phyloP scores from a whole-genome alignment of 1,140 invertebrate species.

The Drosophila lowei region DNA sequence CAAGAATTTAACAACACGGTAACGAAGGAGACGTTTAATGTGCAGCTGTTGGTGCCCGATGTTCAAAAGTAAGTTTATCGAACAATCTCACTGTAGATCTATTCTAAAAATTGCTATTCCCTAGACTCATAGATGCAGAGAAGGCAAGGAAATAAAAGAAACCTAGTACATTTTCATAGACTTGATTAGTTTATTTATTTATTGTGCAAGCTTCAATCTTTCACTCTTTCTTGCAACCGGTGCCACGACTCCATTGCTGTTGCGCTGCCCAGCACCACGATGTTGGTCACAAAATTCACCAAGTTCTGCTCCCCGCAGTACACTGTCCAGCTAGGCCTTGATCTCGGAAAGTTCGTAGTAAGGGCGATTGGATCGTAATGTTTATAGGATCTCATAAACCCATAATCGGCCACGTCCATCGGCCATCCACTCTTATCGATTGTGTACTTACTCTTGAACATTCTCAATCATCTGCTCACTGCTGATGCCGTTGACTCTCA shows the following conservation, averaged over 20 bases:
- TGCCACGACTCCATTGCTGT: too few species aligned
- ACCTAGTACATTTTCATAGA: background rate
- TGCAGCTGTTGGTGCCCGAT: conserved; percentile 44
- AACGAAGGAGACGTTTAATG: conserved; percentile 2
- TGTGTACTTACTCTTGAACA: conserved; percentile 63
- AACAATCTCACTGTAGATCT: too few species aligned
- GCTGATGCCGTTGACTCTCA: conserved; percentile 39
- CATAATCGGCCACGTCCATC: conserved; percentile 20
- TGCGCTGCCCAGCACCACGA: too few species aligned
- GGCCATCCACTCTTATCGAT: background rate
- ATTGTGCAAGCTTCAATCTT: too few species aligned
- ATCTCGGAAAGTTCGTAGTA: conserved; percentile 84
- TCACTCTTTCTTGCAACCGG: conserved; percentile 77
- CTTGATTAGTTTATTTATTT: conserved; percentile 17
- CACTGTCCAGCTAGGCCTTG: conserved; percentile 83
- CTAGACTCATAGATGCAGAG: too few species aligned
- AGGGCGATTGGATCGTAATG: conserved; percentile 17
- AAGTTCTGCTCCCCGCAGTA: too few species aligned
- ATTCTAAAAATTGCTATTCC: too few species aligned
- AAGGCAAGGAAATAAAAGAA: too few species aligned
- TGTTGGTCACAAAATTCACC: too few species aligned
- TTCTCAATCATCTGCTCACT: conserved; percentile 60
- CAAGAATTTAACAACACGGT: conserved; percentile 14
- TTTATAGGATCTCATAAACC: conserved; percentile 29
- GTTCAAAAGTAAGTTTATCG: conserved; percentile 48